These are phyloP conservation scores for Meriones unguiculatus DNA, from an alignment of 2,113 vertebrate species.

Conservation along the genomic window DNA sequence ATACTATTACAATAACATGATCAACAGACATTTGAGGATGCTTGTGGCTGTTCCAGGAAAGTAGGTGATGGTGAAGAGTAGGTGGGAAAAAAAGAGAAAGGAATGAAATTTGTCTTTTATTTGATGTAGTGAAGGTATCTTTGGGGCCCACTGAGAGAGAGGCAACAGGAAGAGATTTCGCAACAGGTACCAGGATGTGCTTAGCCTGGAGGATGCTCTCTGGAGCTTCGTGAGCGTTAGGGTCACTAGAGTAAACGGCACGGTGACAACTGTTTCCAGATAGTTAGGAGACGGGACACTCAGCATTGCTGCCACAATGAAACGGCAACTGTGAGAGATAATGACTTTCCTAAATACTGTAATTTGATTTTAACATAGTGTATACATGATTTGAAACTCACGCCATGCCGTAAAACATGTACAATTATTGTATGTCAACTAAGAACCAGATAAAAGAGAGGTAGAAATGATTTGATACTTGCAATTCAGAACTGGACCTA, in stretches of 20 bases:
- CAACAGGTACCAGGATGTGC: too few species aligned
- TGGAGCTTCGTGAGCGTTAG: neutral
- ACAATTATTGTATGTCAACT: neutral
- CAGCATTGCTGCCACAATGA: neutral
- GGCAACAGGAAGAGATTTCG: neutral
- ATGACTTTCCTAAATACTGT: neutral
- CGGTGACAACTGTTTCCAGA: neutral
- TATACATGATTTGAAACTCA: neutral
- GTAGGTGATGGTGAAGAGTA: neutral
- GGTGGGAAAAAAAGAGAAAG: neutral
- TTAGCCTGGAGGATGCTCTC: neutral
- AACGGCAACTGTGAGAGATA: neutral
- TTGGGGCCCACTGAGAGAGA: neutral
- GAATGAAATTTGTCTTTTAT: neutral
- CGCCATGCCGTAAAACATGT: neutral
- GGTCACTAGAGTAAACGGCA: neutral
- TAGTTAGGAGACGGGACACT: neutral
- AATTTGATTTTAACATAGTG: neutral
- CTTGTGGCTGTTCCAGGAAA: neutral
- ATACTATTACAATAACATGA: neutral
- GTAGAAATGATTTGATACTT: neutral
- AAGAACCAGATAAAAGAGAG: neutral
- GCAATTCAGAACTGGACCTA: neutral
- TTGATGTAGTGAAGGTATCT: neutral
- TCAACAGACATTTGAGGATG: neutral